A percentile compares a stretch with the other conserved stretches of the same genome.
Conservation (phyloP, 2,113 vertebrate genomes). For the Ammodytes marinus region DNA sequence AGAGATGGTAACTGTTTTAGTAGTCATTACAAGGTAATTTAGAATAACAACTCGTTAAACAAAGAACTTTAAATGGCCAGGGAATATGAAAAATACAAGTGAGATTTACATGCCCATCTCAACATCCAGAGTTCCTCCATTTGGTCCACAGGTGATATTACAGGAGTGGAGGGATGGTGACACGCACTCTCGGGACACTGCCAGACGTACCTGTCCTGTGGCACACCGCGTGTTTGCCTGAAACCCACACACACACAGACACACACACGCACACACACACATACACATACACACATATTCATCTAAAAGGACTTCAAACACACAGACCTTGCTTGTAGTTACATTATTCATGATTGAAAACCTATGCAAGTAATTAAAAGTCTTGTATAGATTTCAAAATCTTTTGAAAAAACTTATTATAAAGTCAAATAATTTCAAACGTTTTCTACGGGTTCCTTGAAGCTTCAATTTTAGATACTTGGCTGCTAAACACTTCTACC, state of each 20-base stretch:
- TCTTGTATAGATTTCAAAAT: background rate
- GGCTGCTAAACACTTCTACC: background rate
- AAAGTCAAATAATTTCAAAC: background rate
- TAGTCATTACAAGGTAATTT: background rate
- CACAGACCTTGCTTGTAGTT: conserved; percentile 18
- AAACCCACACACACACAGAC: conserved; percentile 38
- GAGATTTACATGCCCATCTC: conserved; percentile 92
- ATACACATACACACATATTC: conserved; percentile 1
- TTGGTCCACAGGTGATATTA: conserved; percentile 82
- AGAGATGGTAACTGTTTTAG: background rate
- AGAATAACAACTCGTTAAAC: background rate
- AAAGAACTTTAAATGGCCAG: background rate
- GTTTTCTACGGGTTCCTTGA: background rate
- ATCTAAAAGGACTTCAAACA: conserved; percentile 22
- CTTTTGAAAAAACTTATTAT: background rate
- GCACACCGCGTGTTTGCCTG: conserved; percentile 89
- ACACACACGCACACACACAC: conserved; percentile 40
- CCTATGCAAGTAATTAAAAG: background rate
- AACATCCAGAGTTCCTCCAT: conserved; percentile 85
- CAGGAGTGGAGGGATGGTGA: conserved; percentile 84
- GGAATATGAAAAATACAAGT: conserved; percentile 1
- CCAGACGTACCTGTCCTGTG: conserved; percentile 86
- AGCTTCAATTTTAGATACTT: background rate
- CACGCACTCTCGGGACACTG: conserved; percentile 86
- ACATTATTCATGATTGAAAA: conserved; percentile 35